Evolutionary conservation across 37 sponge, comb jelly and placozoan species (phyloP).

Genomic region (Aplysina aerophoba): DNA sequence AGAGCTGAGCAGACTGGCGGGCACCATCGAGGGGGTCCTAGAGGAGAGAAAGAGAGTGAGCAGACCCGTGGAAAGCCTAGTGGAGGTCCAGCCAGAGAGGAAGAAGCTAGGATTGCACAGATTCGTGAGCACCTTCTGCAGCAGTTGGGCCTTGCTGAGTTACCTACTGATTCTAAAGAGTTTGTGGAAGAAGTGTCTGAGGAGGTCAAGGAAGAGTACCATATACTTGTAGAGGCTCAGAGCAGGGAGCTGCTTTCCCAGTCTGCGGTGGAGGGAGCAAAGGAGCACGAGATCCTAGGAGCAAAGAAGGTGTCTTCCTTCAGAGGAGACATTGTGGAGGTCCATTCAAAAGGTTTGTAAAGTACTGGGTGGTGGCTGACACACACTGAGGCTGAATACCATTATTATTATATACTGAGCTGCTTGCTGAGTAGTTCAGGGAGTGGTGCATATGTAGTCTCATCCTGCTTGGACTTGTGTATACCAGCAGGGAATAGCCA

Average conservation of each 20-base stretch:
- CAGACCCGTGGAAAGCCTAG: no score
- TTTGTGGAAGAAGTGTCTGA: neutral
- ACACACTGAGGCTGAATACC: no score
- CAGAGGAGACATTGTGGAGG: neutral
- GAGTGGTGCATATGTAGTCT: no score
- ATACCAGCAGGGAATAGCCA: no score
- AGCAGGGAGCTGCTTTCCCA: neutral
- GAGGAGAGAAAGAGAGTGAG: no score
- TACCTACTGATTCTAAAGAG: neutral
- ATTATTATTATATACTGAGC: no score
- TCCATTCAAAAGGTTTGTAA: neutral
- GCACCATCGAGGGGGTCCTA: no score
- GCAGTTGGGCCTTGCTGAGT: neutral
- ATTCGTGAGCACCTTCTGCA: neutral
- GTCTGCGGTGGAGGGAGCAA: neutral
- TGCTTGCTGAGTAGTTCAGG: no score
- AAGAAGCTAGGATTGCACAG: neutral
- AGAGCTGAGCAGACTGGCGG: no score
- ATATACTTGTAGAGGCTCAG: neutral
- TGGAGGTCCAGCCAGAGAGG: no score
- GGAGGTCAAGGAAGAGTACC: conserved; percentile 16
- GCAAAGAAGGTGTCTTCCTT: conserved; percentile 27
- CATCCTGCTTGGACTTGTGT: no score
- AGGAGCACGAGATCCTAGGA: neutral
- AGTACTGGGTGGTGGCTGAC: no score